Conservation (phyloP, 2,113 vertebrate species). For the Phylloscopus trochiloides region DNA sequence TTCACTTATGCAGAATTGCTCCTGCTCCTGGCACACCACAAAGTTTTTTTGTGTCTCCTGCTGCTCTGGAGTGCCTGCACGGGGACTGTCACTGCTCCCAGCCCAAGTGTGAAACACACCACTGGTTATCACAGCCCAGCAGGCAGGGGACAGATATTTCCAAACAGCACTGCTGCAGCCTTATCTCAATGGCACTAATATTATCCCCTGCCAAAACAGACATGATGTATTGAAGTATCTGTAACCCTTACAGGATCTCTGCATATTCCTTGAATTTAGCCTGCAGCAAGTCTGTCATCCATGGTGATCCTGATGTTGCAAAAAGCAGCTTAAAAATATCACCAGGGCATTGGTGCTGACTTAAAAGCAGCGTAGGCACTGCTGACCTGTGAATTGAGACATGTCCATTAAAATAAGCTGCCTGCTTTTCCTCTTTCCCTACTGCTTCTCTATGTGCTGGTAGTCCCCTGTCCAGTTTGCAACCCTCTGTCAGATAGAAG, state of each 20-base stretch:
- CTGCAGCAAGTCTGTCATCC: slow-evolving; percentile 38
- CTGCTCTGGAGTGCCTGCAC: not conserved
- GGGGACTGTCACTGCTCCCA: not conserved
- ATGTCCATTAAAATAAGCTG: not conserved
- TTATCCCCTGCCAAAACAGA: slow-evolving; percentile 44
- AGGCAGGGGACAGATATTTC: not conserved
- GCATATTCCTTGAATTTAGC: slow-evolving; percentile 31
- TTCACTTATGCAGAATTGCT: not conserved
- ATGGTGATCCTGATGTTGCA: slow-evolving; percentile 5
- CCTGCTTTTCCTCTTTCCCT: not conserved
- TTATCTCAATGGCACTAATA: slow-evolving; percentile 33
- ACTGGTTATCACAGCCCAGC: slow-evolving; percentile 34
- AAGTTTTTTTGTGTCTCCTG: not conserved
- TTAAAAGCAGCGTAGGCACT: not conserved
- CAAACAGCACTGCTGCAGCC: not conserved
- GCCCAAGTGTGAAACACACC: not conserved
- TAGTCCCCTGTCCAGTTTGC: not conserved
- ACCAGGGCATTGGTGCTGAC: not conserved
- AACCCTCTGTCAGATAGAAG: not conserved
- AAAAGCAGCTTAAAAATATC: not conserved
- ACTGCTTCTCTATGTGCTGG: not conserved
- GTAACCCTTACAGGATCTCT: not conserved
- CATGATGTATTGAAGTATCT: slow-evolving; percentile 11
- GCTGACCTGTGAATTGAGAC: not conserved
- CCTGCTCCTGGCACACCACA: not conserved